Conservation (phyloP, 2,113 vertebrate species). For the Zosterops lateralis region DNA sequence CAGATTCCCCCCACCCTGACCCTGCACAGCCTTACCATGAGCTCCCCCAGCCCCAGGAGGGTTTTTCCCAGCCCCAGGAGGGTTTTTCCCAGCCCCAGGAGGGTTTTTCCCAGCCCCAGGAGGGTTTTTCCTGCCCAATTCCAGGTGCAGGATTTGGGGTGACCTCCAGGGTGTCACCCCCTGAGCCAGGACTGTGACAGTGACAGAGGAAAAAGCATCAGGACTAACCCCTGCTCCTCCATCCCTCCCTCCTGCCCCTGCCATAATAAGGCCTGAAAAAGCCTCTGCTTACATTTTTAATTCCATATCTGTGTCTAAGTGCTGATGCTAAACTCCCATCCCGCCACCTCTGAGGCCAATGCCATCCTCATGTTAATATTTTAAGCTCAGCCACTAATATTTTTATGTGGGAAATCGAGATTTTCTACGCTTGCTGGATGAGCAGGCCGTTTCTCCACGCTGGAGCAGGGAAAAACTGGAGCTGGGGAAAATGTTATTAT, state of each 20-base stretch:
- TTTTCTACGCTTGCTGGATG: constrained; percentile 64
- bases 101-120: fast-evolving
- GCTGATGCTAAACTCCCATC: constrained; percentile 60
- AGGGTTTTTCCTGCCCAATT: fast-evolving
- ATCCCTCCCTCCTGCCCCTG: neutral
- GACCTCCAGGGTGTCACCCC: neutral
- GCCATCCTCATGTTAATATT: constrained; percentile 66
- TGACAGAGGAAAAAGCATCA: fast-evolving
- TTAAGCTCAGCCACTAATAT: constrained; percentile 70
- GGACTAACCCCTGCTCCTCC: neutral
- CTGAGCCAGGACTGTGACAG: neutral
- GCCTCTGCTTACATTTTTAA: constrained; percentile 56
- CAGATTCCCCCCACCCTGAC: neutral
- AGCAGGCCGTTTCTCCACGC: constrained; percentile 50
- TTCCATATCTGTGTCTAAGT: constrained; percentile 68
- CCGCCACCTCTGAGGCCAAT: constrained; percentile 58
- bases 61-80: fast-evolving
- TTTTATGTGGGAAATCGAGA: constrained; percentile 73
- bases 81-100: neutral
- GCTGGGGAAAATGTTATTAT: constrained; percentile 49
- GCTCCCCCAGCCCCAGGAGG: fast-evolving
- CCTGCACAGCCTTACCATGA: fast-evolving
- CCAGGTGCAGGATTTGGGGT: fast-evolving
- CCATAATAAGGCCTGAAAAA: neutral
- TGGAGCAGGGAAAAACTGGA: constrained; percentile 1